Evolutionary conservation across 2,797 vertebrate genomes (phyloP).

Genomic region (Dallia pectoralis): DNA sequence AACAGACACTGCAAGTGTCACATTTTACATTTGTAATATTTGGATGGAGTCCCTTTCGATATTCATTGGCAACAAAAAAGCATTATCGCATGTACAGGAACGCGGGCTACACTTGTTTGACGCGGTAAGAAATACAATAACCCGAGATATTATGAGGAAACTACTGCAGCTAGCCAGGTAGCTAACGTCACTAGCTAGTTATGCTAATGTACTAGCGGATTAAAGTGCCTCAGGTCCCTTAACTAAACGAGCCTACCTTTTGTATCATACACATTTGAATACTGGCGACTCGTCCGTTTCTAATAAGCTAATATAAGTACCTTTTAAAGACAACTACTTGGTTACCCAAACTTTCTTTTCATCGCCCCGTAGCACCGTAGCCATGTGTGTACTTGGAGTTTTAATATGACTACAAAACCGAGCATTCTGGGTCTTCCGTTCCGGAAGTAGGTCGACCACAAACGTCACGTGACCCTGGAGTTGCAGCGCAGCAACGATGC

Average conservation of each 20-base stretch:
- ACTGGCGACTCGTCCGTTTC: neutral
- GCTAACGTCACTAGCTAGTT: neutral
- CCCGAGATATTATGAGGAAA: neutral
- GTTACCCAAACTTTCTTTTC: conserved; percentile 10
- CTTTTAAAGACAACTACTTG: neutral
- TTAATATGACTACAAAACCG: neutral
- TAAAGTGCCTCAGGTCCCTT: neutral
- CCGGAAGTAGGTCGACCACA: neutral
- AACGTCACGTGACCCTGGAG: neutral
- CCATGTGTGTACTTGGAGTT: conserved; percentile 9
- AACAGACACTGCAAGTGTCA: neutral
- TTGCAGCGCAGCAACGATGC: neutral
- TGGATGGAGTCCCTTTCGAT: neutral
- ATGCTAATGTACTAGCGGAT: neutral
- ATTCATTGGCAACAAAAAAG: neutral
- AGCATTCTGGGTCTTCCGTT: neutral
- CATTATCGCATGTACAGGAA: neutral
- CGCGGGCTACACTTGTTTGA: neutral
- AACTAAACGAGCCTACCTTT: neutral
- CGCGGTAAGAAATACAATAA: neutral
- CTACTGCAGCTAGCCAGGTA: no score
- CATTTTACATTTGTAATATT: neutral
- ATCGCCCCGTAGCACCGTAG: neutral
- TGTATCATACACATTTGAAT: neutral
- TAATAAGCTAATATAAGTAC: neutral